Conservation (phyloP, 2,797 vertebrate species). For the Danionella dracula region DNA sequence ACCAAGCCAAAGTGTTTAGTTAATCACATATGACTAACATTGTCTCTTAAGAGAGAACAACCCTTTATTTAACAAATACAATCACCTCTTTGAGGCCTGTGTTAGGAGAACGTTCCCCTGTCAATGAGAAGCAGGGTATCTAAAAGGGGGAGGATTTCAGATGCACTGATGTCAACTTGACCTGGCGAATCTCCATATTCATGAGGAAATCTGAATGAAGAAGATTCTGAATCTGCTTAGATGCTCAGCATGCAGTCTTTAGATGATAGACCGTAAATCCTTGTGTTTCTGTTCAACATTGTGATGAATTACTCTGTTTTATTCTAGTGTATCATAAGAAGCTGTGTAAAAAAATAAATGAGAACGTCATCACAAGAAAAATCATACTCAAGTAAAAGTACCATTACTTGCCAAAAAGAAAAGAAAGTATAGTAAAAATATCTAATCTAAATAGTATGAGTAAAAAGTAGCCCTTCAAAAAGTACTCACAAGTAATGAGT, state of each 20-base stretch:
- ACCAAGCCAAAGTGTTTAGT: conserved; percentile 11
- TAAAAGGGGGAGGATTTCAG: conserved; percentile 39
- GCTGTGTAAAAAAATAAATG: conserved; percentile 2
- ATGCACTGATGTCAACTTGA: conserved; percentile 66
- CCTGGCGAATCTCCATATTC: conserved; percentile 68
- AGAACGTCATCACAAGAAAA: too few relatives aligned
- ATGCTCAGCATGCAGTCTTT: conserved; percentile 48
- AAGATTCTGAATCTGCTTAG: conserved; percentile 41
- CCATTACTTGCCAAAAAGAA: too few relatives aligned
- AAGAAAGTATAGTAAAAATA: too few relatives aligned
- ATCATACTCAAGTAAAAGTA: too few relatives aligned
- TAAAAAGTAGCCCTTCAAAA: too few relatives aligned
- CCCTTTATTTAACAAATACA: conserved; percentile 15
- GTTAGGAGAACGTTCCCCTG: conserved; percentile 1
- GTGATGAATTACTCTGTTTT: conserved; percentile 16
- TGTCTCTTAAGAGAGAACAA: conserved; percentile 2
- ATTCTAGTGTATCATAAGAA: conserved; percentile 13
- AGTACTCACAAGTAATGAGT: too few relatives aligned
- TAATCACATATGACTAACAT: conserved; percentile 27
- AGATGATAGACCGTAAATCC: conserved; percentile 56
- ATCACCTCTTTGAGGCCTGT: conserved; percentile 17
- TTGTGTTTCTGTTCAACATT: conserved; percentile 18
- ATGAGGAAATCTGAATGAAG: conserved; percentile 55
- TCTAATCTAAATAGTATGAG: too few relatives aligned
- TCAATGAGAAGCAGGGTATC: neutral